A percentile compares a stretch with the other conserved stretches of the same genome.
Conservation (phyloP, 2,888 invertebrate genomes). For the Caenorhabditis auriculariae region DNA sequence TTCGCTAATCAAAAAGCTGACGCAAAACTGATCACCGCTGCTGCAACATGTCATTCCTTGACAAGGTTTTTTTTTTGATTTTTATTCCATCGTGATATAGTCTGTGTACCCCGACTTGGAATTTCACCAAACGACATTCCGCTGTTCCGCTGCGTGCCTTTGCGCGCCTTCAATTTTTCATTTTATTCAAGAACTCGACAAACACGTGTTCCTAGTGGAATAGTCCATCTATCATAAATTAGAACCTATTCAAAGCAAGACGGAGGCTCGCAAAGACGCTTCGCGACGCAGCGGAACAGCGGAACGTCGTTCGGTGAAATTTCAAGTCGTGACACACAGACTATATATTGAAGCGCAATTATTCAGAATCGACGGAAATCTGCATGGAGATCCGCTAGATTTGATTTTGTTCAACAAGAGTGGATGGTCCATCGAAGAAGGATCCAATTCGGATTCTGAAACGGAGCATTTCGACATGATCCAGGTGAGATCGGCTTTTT, state of each 20-base stretch:
- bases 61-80: constrained; percentile 26
- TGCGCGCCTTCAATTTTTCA: no score
- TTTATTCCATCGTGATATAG: no score
- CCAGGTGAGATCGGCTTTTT: constrained; percentile 6
- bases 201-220: no score
- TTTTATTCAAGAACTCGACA: no score
- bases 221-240: not conserved
- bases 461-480: constrained; percentile 32
- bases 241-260: not conserved
- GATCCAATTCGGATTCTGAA: constrained; percentile 19
- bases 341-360: not conserved
- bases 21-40: constrained; percentile 46
- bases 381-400: constrained; percentile 59
- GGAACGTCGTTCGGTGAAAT: no score
- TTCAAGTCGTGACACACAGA: not conserved
- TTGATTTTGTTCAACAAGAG: constrained; percentile 69
- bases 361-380: constrained; percentile 77
- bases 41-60: constrained; percentile 59
- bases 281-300: no score
- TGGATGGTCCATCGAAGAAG: constrained; percentile 65
- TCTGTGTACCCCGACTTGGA: no score
- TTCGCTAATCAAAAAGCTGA: constrained; percentile 36
- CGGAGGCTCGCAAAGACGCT: no score
- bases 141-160: no score
- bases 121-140: no score